Evolutionary conservation across 2,888 invertebrate genomes (phyloP), one percentile per base, ranked within the genome.

Genomic region (Trissonchulus sp.): DNA sequence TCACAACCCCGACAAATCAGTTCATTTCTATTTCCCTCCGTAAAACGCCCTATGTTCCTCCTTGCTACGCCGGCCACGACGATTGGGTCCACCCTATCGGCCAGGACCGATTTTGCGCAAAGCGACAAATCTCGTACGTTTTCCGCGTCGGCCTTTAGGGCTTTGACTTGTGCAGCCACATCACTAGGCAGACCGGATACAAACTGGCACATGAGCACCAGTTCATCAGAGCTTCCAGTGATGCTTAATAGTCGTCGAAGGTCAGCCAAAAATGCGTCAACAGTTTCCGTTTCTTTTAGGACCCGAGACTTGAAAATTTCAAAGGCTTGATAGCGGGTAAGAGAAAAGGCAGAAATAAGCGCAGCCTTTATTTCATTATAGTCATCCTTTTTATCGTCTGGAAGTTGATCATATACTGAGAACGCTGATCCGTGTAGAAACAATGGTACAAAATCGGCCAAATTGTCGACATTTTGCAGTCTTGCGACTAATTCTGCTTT

Each of bases 401-500:
- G n/a, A n/a, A n/a, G n/a, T n/a, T n/a, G n/a, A n/a, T n/a, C n/a
- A n/a, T n/a, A n/a, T n/a, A n/a, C 65, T 15, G n/a, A n/a, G n/a
- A n/a, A n/a, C n/a, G n/a, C n/a, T n/a, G n/a, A n/a, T n/a, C n/a
- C n/a, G n/a, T n/a, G n/a, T n/a, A n/a, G n/a, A n/a, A n/a, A n/a
- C n/a, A n/a, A n/a, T n/a, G n/a, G n/a, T n/a, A n/a, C n/a, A n/a
- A n/a, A n/a, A n/a, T n/a, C n/a, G n/a, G n/a, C n/a, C n/a, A 65
- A 65, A 3, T 30, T n/a, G 31, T 65, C 65, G 31, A 65, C 31
- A 3, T 65, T 65, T n/a, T 65, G 65, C 65, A 65, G 31, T 8
- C 8, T 65, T 18, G 65, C 65, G 15, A 65, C 65, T 34, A 65
- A 65, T 34, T 65, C 65, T 34, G n/a, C 65, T 65, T 65, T 65